These are phyloP conservation scores for Pedionomus torquatus DNA, from an alignment of 2,113 vertebrate species.

Conservation along the genomic window DNA sequence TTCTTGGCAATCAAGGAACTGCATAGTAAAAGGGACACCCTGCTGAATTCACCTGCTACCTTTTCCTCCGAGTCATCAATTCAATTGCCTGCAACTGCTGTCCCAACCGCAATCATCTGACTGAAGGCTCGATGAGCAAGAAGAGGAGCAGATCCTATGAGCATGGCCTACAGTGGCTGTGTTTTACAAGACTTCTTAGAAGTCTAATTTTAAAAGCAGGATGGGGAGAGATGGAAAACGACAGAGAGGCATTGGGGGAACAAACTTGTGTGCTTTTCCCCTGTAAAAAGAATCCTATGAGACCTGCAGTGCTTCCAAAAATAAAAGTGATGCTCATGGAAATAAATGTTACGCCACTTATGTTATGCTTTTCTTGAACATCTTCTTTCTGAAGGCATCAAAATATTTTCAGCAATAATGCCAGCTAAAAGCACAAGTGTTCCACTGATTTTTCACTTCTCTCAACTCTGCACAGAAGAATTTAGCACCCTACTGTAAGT, in stretches of 20 bases:
- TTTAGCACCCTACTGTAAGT: not conserved
- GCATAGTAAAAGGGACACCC: not conserved
- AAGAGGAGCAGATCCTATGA: conserved; percentile 8
- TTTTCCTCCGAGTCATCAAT: conserved; percentile 33
- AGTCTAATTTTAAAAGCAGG: conserved; percentile 25
- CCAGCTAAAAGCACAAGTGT: not conserved
- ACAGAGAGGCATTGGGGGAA: not conserved
- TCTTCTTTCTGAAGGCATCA: not conserved
- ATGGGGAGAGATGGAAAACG: not conserved
- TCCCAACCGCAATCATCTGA: not conserved
- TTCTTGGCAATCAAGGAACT: conserved; percentile 15
- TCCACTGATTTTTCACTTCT: not conserved
- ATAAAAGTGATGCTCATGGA: not conserved
- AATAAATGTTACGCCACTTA: not conserved
- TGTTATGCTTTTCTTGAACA: not conserved
- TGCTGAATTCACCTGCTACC: conserved; percentile 30
- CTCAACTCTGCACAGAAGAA: not conserved
- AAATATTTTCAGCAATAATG: conserved; percentile 6
- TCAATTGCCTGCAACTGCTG: conserved; percentile 19
- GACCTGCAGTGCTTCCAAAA: conserved; percentile 8
- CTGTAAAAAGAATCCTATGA: not conserved
- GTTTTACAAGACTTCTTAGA: conserved; percentile 2
- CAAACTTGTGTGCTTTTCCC: not conserved
- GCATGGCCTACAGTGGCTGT: not conserved
- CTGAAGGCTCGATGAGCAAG: not conserved